Percentiles rank a stretch among this genome's conserved stretches.
These are phyloP conservation scores for Macroramphosus scolopax DNA, from an alignment of 2,797 vertebrate species.

Conservation along the genomic window DNA sequence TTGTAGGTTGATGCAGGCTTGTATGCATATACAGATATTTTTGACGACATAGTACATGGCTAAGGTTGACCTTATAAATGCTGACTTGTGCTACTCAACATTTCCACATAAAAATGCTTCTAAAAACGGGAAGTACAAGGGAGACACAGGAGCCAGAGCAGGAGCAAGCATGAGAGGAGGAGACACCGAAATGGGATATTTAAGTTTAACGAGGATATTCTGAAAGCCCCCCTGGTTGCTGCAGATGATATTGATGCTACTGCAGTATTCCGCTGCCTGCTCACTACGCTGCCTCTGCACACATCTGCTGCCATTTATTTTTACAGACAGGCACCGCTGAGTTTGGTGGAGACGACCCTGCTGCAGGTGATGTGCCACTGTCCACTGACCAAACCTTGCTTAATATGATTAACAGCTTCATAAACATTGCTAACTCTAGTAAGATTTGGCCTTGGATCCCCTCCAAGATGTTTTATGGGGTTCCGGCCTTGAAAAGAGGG, in stretches of 20 bases:
- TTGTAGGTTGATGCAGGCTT: too few species aligned
- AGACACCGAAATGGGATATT: too few species aligned
- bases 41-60: too few species aligned
- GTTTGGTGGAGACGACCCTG: constrained; percentile 19
- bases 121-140: too few species aligned
- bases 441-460: constrained; percentile 9
- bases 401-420: constrained; percentile 8
- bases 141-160: too few species aligned
- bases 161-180: too few species aligned
- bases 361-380: constrained; percentile 11
- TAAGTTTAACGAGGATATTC: constrained; percentile 26
- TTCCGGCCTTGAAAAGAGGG: neutral
- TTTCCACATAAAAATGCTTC: too few species aligned
- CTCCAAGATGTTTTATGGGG: constrained; percentile 4
- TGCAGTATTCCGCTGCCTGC: constrained; percentile 39
- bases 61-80: too few species aligned
- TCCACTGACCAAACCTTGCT: constrained; percentile 12
- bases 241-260: constrained; percentile 46
- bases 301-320: constrained; percentile 37
- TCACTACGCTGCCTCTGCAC: neutral
- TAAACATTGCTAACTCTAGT: constrained; percentile 17
- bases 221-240: constrained; percentile 13
- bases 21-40: too few species aligned
- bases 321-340: constrained; percentile 28
- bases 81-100: too few species aligned